phyloP scores from a whole-genome alignment of 1,140 invertebrate genomes.

The Diachasma alloeum region DNA sequence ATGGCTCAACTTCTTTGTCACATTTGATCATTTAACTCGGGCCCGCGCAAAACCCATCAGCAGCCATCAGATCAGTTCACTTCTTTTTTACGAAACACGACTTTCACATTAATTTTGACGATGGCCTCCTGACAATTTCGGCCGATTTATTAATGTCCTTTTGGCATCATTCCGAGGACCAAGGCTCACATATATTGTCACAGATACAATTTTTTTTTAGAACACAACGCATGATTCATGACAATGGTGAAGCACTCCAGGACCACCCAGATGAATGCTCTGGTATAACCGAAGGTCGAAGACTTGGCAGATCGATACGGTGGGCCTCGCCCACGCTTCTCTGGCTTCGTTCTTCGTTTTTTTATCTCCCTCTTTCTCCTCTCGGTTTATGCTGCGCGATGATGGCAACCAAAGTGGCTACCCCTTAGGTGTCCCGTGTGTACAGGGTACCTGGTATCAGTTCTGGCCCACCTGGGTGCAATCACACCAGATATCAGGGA shows the following conservation, averaged over 20 bases:
- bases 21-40: neutral
- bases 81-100: neutral
- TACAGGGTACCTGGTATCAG: neutral
- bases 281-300: slow-evolving; percentile 50
- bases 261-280: slow-evolving; percentile 59
- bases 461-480: slow-evolving; percentile 52
- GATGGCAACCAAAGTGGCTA: neutral
- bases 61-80: neutral
- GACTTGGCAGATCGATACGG: slow-evolving; percentile 55
- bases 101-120: slow-evolving; percentile 11
- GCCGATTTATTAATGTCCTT: slow-evolving; percentile 3
- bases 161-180: neutral
- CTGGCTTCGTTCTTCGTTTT: slow-evolving; percentile 13
- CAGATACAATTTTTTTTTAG: neutral
- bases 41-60: neutral
- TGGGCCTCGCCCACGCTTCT: slow-evolving; percentile 54
- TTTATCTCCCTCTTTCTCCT: slow-evolving; percentile 7
- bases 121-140: neutral
- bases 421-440: neutral
- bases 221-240: slow-evolving; percentile 53
- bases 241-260: slow-evolving; percentile 40
- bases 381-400: slow-evolving; percentile 20
- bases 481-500: slow-evolving; percentile 60
- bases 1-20: neutral
- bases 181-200: neutral